A percentile compares a stretch with the other conserved stretches of the same genome.
phyloP scores from a whole-genome alignment of 30 jellyfish, hydroid and myxozoan species.

The Hydractinia symbiolongicarpus region DNA sequence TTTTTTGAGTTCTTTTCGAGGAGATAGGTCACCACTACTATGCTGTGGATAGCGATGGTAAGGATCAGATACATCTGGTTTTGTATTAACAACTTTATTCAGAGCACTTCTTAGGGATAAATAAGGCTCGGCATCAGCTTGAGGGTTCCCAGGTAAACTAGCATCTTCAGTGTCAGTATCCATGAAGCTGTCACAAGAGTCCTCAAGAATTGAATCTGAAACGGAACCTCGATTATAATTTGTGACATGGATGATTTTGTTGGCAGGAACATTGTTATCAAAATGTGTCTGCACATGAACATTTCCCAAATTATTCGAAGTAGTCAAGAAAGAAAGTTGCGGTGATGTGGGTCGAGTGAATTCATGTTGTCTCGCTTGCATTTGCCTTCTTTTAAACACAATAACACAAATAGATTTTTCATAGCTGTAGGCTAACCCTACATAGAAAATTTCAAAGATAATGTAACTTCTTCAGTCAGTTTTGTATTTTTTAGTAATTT shows the following conservation, averaged over 20 bases:
- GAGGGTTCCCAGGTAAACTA: neutral
- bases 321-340: too few relatives aligned
- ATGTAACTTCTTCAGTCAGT: too few relatives aligned
- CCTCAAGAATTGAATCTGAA: conserved; percentile 11
- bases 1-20: conserved; percentile 21
- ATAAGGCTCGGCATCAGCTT: neutral
- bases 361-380: too few relatives aligned
- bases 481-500: too few relatives aligned
- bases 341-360: too few relatives aligned
- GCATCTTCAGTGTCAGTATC: conserved; percentile 20
- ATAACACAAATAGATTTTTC: too few relatives aligned
- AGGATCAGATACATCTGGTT: neutral
- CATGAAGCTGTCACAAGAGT: conserved; percentile 13
- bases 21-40: conserved; percentile 15
- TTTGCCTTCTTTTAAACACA: too few relatives aligned
- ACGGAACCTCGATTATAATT: neutral
- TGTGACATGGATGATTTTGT: conserved; percentile 1
- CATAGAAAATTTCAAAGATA: too few relatives aligned
- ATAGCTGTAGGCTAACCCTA: too few relatives aligned
- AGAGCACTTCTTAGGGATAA: conserved; percentile 2
- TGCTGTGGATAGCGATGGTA: conserved; percentile 12
- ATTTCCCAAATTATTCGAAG: neutral
- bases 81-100: neutral
- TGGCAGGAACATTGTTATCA: neutral
- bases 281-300: neutral